A percentile compares a stretch with the other conserved stretches of the same genome.
These are phyloP conservation scores for Pitangus sulphuratus DNA, from an alignment of 2,797 vertebrate genomes.

Conservation along the genomic window DNA sequence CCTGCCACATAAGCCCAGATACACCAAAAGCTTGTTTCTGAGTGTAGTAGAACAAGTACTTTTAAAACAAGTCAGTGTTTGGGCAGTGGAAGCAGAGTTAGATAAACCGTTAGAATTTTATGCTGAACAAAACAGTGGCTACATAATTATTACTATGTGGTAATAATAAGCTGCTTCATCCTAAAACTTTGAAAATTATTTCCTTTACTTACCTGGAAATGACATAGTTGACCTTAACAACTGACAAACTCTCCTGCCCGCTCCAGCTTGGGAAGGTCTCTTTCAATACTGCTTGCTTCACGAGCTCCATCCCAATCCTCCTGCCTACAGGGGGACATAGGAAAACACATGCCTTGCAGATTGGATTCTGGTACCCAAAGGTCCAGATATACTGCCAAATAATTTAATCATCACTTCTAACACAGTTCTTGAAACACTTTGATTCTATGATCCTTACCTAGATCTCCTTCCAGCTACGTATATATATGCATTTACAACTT, in stretches of 20 bases:
- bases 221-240: constrained; percentile 63
- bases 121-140: background rate
- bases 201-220: constrained; percentile 70
- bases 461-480: background rate
- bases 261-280: constrained; percentile 61
- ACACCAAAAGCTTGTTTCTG: background rate
- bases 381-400: background rate
- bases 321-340: constrained; percentile 39
- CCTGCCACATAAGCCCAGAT: too few relatives aligned
- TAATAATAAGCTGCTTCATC: background rate
- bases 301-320: constrained; percentile 53
- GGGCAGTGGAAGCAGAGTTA: background rate
- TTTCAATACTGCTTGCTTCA: constrained; percentile 60
- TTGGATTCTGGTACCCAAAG: background rate
- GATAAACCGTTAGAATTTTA: background rate
- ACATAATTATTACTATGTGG: background rate
- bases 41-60: background rate
- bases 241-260: constrained; percentile 58
- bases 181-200: background rate
- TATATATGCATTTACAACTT: background rate
- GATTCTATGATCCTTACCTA: background rate
- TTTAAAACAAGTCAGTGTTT: background rate
- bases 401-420: background rate
- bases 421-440: background rate
- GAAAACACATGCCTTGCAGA: background rate